These are phyloP conservation scores for Auanema freiburgensis DNA, from an alignment of 2,888 invertebrate species.

Conservation along the genomic window DNA sequence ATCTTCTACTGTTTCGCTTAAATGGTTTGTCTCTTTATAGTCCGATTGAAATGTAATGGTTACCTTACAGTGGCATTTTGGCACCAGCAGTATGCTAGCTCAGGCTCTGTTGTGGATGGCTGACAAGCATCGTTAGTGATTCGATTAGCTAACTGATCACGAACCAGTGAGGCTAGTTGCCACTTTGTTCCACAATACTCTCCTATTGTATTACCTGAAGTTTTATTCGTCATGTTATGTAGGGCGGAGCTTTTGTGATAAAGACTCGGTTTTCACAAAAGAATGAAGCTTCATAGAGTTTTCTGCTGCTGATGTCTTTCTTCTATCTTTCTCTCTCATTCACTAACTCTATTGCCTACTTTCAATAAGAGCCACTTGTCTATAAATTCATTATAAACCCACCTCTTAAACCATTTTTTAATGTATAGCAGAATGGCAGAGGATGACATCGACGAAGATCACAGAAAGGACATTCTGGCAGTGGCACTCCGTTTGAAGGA, in stretches of 20 bases:
- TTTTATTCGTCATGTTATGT: too few species aligned
- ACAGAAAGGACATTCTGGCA: slow-evolving; percentile 31
- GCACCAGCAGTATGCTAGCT: slow-evolving; percentile 43
- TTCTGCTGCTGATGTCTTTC: background rate
- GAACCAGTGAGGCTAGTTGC: slow-evolving; percentile 33
- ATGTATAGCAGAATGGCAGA: slow-evolving; percentile 36
- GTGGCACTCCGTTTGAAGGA: slow-evolving; percentile 3
- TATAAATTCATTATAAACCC: background rate
- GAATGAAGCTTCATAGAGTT: too few species aligned
- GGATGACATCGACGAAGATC: slow-evolving; percentile 35
- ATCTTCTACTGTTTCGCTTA: slow-evolving; percentile 25
- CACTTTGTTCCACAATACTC: slow-evolving; percentile 36
- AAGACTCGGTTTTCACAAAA: too few species aligned
- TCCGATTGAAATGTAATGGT: background rate
- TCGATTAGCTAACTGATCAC: slow-evolving; percentile 29
- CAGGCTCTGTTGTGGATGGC: slow-evolving; percentile 26
- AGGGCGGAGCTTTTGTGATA: too few species aligned
- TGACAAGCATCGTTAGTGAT: slow-evolving; percentile 40
- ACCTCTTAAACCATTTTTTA: slow-evolving; percentile 26
- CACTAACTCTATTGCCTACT: too few species aligned
- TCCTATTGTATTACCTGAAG: slow-evolving; percentile 20
- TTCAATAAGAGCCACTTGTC: too few species aligned
- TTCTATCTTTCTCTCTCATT: background rate
- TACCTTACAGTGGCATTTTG: slow-evolving; percentile 20
- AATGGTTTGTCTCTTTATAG: background rate